Evolutionary conservation across 1,140 invertebrate genomes (phyloP).

Genomic region (Drosophila prosaltans): DNA sequence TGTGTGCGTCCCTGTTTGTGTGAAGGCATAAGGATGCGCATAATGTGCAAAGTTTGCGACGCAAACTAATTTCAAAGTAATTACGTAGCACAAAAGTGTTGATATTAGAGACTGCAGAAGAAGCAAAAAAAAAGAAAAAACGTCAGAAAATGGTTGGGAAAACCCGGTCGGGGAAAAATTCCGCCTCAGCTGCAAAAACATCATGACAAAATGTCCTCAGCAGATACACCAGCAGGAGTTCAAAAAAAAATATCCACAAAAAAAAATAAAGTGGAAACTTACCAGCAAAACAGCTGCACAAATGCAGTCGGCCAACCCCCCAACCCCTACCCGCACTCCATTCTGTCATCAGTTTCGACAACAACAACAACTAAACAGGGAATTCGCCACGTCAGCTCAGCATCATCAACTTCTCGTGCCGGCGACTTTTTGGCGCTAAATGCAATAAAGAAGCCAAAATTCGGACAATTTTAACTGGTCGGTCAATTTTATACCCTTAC

Average conservation of each 20-base stretch:
- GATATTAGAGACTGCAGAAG: constrained; percentile 76
- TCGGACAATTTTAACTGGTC: neutral
- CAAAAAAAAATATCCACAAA: constrained; percentile 33
- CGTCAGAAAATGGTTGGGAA: neutral
- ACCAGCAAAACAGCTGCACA: constrained; percentile 65
- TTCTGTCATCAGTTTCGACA: neutral
- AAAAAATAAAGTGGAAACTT: constrained; percentile 33
- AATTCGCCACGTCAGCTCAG: constrained; percentile 56
- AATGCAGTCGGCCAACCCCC: constrained; percentile 46
- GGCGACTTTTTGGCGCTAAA: constrained; percentile 50
- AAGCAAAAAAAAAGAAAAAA: constrained; percentile 12
- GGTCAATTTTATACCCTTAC: neutral
- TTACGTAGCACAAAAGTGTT: constrained; percentile 82
- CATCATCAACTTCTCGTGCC: constrained; percentile 49
- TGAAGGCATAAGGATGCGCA: constrained; percentile 75
- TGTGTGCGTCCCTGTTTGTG: constrained; percentile 31
- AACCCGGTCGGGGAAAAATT: constrained; percentile 21
- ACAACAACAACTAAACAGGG: constrained; percentile 26
- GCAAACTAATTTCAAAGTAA: constrained; percentile 82
- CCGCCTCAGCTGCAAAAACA: constrained; percentile 62
- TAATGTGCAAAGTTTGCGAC: constrained; percentile 81
- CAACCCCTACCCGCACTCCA: neutral
- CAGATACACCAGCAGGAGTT: constrained; percentile 38
- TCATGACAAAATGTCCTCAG: constrained; percentile 74
- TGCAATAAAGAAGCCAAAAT: constrained; percentile 7